These are phyloP conservation scores for Phalloptychus januarius DNA, from an alignment of 2,797 vertebrate genomes.

Conservation along the genomic window DNA sequence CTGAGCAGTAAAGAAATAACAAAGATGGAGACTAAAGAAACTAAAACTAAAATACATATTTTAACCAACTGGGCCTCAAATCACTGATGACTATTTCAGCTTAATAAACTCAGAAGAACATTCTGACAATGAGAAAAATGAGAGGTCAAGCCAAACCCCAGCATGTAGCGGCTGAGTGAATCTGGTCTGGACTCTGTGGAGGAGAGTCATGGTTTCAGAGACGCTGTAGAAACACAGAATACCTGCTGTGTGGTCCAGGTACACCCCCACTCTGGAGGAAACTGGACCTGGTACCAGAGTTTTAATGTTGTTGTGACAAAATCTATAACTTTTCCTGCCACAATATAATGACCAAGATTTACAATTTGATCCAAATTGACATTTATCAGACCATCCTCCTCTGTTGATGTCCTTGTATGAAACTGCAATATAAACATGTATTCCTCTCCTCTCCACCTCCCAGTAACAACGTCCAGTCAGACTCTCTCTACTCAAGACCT, in stretches of 20 bases:
- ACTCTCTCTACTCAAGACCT: no score
- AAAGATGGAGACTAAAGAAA: no score
- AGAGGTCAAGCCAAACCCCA: not conserved
- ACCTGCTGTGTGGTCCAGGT: not conserved
- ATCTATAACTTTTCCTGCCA: rapidly evolving
- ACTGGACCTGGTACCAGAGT: not conserved
- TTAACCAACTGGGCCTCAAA: no score
- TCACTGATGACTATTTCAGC: no score
- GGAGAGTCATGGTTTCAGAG: not conserved
- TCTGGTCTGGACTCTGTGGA: slow-evolving; percentile 8
- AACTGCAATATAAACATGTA: not conserved
- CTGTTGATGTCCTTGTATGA: slow-evolving; percentile 8
- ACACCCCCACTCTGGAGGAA: not conserved
- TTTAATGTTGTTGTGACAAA: not conserved
- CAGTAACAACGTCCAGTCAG: no score
- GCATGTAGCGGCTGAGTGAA: slow-evolving; percentile 5
- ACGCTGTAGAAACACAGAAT: slow-evolving; percentile 6
- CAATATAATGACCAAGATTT: not conserved
- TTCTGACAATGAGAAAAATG: no score
- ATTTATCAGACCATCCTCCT: not conserved
- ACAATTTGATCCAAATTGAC: not conserved
- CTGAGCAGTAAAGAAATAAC: no score
- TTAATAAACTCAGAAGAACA: no score
- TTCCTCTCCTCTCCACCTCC: not conserved
- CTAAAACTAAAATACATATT: no score